A percentile compares a stretch with the other conserved stretches of the same genome.
Evolutionary conservation across 1,140 invertebrate species (phyloP).

Genomic region (Drosophila grimshawi): DNA sequence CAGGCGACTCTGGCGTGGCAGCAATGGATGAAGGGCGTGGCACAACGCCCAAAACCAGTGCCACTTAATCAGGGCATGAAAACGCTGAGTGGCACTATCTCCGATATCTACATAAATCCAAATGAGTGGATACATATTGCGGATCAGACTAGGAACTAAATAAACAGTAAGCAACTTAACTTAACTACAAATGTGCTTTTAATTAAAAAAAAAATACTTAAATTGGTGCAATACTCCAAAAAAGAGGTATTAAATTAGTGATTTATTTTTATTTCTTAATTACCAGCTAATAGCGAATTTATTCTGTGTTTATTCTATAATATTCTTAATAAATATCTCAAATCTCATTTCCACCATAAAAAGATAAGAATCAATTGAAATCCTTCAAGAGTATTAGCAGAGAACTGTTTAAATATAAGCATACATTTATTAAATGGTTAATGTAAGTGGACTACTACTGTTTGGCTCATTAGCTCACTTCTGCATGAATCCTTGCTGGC

Average conservation of each 20-base stretch:
- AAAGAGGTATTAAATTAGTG: too few relatives aligned
- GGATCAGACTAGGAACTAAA: constrained; percentile 19
- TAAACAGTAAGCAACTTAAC: constrained; percentile 16
- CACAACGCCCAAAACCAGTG: constrained; percentile 64
- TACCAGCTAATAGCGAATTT: too few relatives aligned
- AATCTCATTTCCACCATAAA: too few relatives aligned
- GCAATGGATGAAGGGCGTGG: constrained; percentile 55
- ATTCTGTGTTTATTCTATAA: too few relatives aligned
- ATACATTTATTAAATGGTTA: too few relatives aligned
- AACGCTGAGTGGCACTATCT: constrained; percentile 67
- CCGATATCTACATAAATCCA: constrained; percentile 64
- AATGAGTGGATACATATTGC: constrained; percentile 53
- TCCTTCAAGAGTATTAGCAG: too few relatives aligned
- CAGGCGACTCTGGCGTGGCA: constrained; percentile 48
- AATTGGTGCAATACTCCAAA: background rate
- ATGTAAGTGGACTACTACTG: background rate
- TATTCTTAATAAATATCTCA: too few relatives aligned
- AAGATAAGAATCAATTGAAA: too few relatives aligned
- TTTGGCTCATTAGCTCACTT: constrained; percentile 25
- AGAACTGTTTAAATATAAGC: too few relatives aligned
- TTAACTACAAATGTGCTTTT: background rate
- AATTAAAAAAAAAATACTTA: background rate
- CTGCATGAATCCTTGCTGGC: background rate
- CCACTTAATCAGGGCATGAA: constrained; percentile 60
- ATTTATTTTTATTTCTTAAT: too few relatives aligned